A percentile compares a stretch with the other conserved stretches of the same genome.
Conservation (phyloP, 1,140 invertebrate species). For the Drosophila parvula region DNA sequence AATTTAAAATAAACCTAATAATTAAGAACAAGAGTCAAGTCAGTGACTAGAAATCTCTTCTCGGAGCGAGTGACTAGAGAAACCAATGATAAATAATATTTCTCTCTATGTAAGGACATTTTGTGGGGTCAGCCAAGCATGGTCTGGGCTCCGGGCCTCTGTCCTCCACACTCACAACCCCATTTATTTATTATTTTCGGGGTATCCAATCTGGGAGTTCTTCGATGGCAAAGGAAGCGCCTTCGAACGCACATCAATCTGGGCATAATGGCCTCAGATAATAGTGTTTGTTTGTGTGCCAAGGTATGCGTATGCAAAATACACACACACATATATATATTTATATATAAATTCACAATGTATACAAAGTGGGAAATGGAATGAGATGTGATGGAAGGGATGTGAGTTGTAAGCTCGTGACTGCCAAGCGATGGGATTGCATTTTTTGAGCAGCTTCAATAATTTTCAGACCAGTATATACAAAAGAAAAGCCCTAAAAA, state of each 20-base stretch:
- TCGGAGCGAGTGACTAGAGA: too few relatives aligned
- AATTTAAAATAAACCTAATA: too few relatives aligned
- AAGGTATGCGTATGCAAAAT: conserved; percentile 67
- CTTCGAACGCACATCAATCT: conserved; percentile 71
- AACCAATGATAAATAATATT: not conserved
- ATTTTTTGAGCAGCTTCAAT: not conserved
- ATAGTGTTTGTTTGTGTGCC: conserved; percentile 77
- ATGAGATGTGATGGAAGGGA: conserved; percentile 3
- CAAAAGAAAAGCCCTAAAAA: not conserved
- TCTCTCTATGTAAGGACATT: conserved; percentile 22
- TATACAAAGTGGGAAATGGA: conserved; percentile 16
- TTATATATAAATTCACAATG: conserved; percentile 49
- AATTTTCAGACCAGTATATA: too few relatives aligned
- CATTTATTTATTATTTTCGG: conserved; percentile 13
- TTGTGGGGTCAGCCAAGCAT: conserved; percentile 69
- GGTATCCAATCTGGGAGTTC: conserved; percentile 30
- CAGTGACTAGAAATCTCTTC: not conserved
- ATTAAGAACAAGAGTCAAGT: not conserved
- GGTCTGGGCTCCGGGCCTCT: conserved; percentile 4
- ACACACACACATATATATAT: conserved; percentile 30
- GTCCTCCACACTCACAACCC: not conserved
- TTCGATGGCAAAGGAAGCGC: conserved; percentile 14
- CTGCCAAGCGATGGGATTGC: not conserved
- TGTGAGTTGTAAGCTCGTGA: not conserved
- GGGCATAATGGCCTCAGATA: conserved; percentile 71